Evolutionary conservation across 2,888 invertebrate species (phyloP), one percentile per base, ranked within the genome.

Genomic region (Brenthis hecate): DNA sequence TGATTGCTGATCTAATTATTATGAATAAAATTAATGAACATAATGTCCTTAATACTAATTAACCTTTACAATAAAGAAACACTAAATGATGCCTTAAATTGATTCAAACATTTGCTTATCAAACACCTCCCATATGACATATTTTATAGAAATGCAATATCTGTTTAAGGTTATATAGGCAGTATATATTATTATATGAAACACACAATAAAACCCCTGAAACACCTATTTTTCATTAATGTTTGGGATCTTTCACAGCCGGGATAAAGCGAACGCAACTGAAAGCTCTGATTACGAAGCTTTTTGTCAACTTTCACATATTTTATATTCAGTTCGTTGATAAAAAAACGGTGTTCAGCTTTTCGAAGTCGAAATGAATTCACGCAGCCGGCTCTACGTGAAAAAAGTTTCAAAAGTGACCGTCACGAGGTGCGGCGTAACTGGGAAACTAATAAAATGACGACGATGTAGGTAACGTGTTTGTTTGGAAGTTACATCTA

Each of bases 291-390:
- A 72, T 72, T 72, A 72, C 72, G 61, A 50, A 51, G 66, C 61
- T 71, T 72, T 72, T 72, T 72, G 68, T 71, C 71, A 72, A 72
- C 72, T 71, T 72, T 66, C 58, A 63, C 79, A 76, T 73, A 82
- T 84, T 86, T 85, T 83, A 85, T 85, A 85, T 86, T 86, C 86
- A 83, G 85, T 84, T 78, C 74, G 77, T 57, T 71, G 68, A 71
- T 75, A 75, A 84, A 85, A 85, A 85, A 84, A 55, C 32, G 75
- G 76, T 71, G 76, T 72, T 66, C 78, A 58, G 72, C 69, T 81
- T 85, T 85, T 77, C 78, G 77, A 80, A 86, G 82, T 86, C 83
- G 81, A 81, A 86, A 86, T 86, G 85, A 86, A 86, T 86, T 86
- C 85, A 81, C 77, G 76, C 81, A 78, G 62, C 71, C 75, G 78